These are phyloP conservation scores for Lutjanus argentimaculatus DNA, from an alignment of 2,797 vertebrate genomes.

Conservation along the genomic window DNA sequence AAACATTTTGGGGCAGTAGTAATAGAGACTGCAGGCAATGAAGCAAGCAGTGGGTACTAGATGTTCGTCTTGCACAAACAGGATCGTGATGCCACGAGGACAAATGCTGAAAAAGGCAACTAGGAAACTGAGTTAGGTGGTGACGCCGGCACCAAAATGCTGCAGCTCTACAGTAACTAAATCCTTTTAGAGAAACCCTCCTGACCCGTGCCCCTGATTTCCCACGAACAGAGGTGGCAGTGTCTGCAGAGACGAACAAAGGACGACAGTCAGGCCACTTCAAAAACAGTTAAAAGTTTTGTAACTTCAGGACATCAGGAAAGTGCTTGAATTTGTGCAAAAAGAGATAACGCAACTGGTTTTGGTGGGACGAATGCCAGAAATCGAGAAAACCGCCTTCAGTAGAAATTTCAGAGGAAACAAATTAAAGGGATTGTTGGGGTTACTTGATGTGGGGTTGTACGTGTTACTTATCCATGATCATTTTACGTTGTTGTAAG, in stretches of 20 bases:
- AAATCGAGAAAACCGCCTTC: slow-evolving; percentile 32
- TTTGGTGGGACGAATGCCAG: slow-evolving; percentile 45
- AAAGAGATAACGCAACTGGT: slow-evolving; percentile 59
- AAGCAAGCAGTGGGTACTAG: slow-evolving; percentile 39
- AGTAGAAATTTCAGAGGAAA: slow-evolving; percentile 36
- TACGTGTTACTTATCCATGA: no score
- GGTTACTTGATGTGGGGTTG: no score
- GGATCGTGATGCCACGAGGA: slow-evolving; percentile 61
- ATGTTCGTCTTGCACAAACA: slow-evolving; percentile 36
- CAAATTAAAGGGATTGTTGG: no score
- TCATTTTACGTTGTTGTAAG: no score
- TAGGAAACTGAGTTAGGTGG: slow-evolving; percentile 72
- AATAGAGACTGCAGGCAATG: slow-evolving; percentile 35
- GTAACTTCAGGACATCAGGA: slow-evolving; percentile 70
- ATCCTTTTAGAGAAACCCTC: slow-evolving; percentile 35
- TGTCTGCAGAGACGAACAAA: slow-evolving; percentile 65
- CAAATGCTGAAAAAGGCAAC: slow-evolving; percentile 82
- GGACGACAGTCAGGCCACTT: slow-evolving; percentile 70
- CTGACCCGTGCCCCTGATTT: slow-evolving; percentile 38
- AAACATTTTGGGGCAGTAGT: slow-evolving; percentile 27
- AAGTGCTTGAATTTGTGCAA: slow-evolving; percentile 88
- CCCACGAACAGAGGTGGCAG: slow-evolving; percentile 63
- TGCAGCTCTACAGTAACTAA: slow-evolving; percentile 52
- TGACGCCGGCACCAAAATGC: slow-evolving; percentile 65
- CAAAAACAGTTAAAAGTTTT: slow-evolving; percentile 58